phyloP scores from a whole-genome alignment of 37 sponge, comb jelly and placozoan species.

The Aphrocallistes beatrix region DNA sequence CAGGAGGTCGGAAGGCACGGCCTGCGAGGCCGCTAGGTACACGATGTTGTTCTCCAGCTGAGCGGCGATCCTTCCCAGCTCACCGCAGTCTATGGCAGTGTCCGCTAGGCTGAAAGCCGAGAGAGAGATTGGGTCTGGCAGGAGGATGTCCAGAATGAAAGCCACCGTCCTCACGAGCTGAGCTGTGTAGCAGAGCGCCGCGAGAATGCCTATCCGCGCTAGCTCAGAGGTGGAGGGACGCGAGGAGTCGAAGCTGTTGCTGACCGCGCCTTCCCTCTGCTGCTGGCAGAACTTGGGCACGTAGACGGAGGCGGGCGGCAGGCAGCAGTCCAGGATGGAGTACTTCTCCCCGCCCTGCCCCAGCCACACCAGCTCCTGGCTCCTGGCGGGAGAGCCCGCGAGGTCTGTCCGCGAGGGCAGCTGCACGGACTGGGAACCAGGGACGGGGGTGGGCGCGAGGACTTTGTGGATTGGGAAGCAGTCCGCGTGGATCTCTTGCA shows the following conservation, averaged over 20 bases:
- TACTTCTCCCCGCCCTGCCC: neutral
- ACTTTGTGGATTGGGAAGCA: neutral
- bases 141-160: neutral
- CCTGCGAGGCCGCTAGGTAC: conserved; percentile 11
- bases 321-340: neutral
- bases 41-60: neutral
- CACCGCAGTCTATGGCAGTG: neutral
- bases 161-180: neutral
- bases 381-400: neutral
- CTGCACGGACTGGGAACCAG: neutral
- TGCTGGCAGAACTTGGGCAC: neutral
- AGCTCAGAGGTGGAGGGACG: neutral
- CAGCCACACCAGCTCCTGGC: neutral
- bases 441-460: neutral
- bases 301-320: neutral
- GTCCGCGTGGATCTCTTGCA: neutral
- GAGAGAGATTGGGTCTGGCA: neutral
- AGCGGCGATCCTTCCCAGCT: neutral
- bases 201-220: neutral
- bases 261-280: neutral
- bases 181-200: neutral
- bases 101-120: neutral
- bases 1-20: neutral
- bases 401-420: too few species aligned
- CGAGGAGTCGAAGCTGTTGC: neutral